Percentiles rank a stretch among this genome's conserved stretches.
Evolutionary conservation across 2,797 vertebrate species (phyloP).

Genomic region (Sebastes trivittatus): DNA sequence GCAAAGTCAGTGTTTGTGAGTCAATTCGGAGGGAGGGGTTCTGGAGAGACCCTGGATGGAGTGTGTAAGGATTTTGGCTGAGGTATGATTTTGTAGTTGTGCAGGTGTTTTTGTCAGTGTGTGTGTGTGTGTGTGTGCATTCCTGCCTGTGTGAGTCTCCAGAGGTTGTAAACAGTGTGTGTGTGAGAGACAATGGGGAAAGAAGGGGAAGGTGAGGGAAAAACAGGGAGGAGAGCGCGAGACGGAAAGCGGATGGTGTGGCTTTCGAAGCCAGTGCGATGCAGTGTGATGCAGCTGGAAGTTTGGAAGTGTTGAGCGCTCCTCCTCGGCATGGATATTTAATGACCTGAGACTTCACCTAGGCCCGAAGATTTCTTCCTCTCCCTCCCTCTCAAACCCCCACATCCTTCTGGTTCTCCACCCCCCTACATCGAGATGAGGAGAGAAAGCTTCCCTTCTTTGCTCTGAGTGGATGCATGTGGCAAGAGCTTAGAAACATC

Average conservation of each 20-base stretch:
- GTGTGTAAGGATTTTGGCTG: slow-evolving; percentile 38
- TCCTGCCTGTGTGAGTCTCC: slow-evolving; percentile 39
- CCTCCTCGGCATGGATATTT: slow-evolving; percentile 83
- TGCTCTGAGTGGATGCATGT: slow-evolving; percentile 55
- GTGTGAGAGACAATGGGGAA: background rate
- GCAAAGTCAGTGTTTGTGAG: slow-evolving; percentile 55
- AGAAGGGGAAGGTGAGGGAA: slow-evolving; percentile 26
- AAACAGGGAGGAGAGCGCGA: slow-evolving; percentile 47
- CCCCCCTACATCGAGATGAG: slow-evolving; percentile 48
- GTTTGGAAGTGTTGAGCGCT: slow-evolving; percentile 64
- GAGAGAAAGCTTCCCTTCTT: slow-evolving; percentile 57
- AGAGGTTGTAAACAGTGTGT: slow-evolving; percentile 42
- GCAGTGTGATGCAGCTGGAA: slow-evolving; percentile 59
- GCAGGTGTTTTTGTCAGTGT: slow-evolving; percentile 4
- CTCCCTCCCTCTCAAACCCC: slow-evolving; percentile 16
- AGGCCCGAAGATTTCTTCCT: slow-evolving; percentile 49
- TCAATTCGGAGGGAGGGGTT: slow-evolving; percentile 23
- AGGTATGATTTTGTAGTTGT: slow-evolving; percentile 39
- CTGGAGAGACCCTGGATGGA: slow-evolving; percentile 13
- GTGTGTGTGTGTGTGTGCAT: background rate
- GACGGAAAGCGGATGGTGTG: slow-evolving; percentile 27
- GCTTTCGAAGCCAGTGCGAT: slow-evolving; percentile 27
- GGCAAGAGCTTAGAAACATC: slow-evolving; percentile 55
- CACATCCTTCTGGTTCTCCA: slow-evolving; percentile 68
- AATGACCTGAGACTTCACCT: slow-evolving; percentile 77